A percentile compares a stretch with the other conserved stretches of the same genome.
Conservation (phyloP, 1,140 invertebrate species). For the Adoxophyes honmai region DNA sequence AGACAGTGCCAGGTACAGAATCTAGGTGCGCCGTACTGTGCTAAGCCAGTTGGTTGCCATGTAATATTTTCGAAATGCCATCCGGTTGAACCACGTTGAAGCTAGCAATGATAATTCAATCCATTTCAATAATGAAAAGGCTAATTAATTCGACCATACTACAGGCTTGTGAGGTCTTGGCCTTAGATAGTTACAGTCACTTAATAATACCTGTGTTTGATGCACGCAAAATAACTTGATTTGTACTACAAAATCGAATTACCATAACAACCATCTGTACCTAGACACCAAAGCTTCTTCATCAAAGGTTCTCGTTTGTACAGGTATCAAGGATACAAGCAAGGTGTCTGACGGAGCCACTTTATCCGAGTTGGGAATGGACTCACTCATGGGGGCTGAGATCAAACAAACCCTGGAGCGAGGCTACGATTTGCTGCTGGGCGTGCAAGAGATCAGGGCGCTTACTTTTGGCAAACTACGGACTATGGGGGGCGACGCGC, state of each 20-base stretch:
- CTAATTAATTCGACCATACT: too few relatives aligned
- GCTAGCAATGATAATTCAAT: too few relatives aligned
- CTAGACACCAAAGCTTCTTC: neutral
- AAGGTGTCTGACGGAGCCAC: conserved; percentile 85
- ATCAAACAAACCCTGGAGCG: conserved; percentile 97
- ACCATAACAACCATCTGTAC: neutral
- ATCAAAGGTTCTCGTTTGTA: neutral
- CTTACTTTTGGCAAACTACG: conserved; percentile 86
- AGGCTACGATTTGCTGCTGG: conserved; percentile 92
- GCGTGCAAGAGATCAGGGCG: conserved; percentile 91
- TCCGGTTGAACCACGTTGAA: too few relatives aligned
- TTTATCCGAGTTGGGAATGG: conserved; percentile 96
- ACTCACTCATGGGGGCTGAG: conserved; percentile 98
- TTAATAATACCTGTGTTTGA: neutral
- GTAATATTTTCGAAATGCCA: too few relatives aligned
- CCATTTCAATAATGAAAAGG: too few relatives aligned
- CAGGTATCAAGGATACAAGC: conserved; percentile 87
- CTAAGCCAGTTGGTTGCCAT: too few relatives aligned
- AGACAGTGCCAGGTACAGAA: too few relatives aligned
- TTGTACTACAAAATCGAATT: neutral
- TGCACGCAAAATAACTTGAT: neutral
- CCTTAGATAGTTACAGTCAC: too few relatives aligned
- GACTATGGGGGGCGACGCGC: conserved; percentile 75
- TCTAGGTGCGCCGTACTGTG: neutral
- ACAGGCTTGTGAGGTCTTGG: too few relatives aligned